Base-by-base conservation (phyloP, 2,797 vertebrate genomes). In the Nothura maculosa region DNA sequence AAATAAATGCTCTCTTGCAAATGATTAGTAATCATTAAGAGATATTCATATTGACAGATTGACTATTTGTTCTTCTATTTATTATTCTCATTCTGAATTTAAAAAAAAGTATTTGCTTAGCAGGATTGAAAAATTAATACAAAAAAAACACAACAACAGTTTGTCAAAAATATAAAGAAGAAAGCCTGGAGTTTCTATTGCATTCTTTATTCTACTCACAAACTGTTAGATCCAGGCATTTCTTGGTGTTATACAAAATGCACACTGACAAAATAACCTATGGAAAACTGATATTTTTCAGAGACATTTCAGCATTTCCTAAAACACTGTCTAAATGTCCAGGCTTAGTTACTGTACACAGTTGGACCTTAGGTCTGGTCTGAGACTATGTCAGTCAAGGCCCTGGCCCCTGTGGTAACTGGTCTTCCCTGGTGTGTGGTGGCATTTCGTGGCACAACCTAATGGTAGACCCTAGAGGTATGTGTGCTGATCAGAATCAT, bases 321-420 rank as follows among this genome's bases (percentile, higher is more conserved):
- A 7, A 27, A 28, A 2, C 3, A 17, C 34, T 20, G 30, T 3
- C 6, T 3, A 32, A 66, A 47, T 32, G 21, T 30, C 9, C 27
- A 38, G 22, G 19, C 1, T 47, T 2, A 2, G 30, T 5, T 4
- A n/a, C 0, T 3, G 36, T 8, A 9, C 54, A 2, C 5, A 25
- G 1, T 3, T 1, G 4, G 28, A 28, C 25, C 6, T 3, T 13
- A 1, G 5, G 27, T 10, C 22, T 1, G 3, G 1, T 34, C 16
- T 19, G 25, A 38, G 4, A 13, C 1, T 8, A 32, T 5, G 8
- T 12, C 9, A 10, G 43, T 11, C 3, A 40, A 4, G n/a, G 38
- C 3, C 5, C 50, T 1, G 10, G 27, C 9, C 3, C 6, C 4
- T 27, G 5, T 16, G 60, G 12, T 16, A 40, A 52, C 30, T 45